Evolutionary conservation across 2,797 vertebrate species (phyloP).

Genomic region (Melanotaenia parkinsoni): DNA sequence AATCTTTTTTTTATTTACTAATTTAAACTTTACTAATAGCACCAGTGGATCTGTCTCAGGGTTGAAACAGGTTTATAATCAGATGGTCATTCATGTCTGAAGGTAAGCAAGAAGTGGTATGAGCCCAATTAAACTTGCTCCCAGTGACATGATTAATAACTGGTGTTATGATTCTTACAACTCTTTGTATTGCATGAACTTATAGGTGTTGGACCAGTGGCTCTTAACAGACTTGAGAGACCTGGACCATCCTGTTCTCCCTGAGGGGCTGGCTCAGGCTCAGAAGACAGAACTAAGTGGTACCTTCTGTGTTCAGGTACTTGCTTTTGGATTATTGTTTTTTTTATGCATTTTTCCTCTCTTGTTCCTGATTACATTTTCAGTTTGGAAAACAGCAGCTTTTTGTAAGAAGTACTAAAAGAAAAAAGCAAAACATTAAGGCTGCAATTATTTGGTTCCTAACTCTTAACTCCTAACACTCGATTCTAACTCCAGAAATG

Average conservation of each 20-base stretch:
- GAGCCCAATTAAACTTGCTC: neutral
- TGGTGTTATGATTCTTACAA: neutral
- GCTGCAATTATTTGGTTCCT: too few relatives aligned
- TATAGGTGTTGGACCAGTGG: conserved; percentile 92
- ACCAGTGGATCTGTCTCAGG: neutral
- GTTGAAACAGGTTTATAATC: neutral
- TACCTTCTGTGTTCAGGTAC: conserved; percentile 90
- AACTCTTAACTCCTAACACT: too few relatives aligned
- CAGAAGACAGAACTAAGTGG: conserved; percentile 89
- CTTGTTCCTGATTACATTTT: neutral
- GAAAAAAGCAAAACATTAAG: too few relatives aligned
- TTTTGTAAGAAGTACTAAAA: too few relatives aligned
- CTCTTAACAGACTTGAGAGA: conserved; percentile 93
- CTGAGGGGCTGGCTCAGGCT: conserved; percentile 82
- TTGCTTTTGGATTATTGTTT: neutral
- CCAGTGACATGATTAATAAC: neutral
- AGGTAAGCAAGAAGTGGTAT: neutral
- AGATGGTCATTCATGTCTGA: neutral
- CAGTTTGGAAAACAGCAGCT: too few relatives aligned
- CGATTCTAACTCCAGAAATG: too few relatives aligned
- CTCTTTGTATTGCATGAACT: conserved; percentile 10
- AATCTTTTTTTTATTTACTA: neutral
- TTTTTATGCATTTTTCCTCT: neutral
- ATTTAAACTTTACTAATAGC: neutral
- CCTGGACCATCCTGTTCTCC: conserved; percentile 89